phyloP scores from a whole-genome alignment of 2,113 vertebrate genomes.

The Istiophorus platypterus region DNA sequence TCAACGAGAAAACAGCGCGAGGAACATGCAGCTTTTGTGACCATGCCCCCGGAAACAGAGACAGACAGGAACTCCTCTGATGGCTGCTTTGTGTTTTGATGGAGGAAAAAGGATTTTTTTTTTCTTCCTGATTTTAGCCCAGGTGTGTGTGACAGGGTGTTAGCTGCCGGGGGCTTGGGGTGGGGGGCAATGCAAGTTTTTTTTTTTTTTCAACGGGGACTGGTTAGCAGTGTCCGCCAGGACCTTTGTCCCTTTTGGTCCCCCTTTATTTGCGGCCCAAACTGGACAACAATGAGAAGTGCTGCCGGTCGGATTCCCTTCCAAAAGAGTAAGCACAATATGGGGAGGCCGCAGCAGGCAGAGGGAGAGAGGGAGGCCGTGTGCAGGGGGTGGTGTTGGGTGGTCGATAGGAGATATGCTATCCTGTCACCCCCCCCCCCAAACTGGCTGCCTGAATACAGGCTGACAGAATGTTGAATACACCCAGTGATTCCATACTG shows the following conservation, averaged over 20 bases:
- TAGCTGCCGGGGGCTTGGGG: constrained; percentile 1
- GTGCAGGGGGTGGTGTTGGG: constrained; percentile 47
- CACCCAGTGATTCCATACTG: not conserved
- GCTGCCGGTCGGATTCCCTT: constrained; percentile 83
- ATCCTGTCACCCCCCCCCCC: not conserved
- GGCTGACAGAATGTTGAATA: not conserved
- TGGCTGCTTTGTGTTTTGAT: not conserved
- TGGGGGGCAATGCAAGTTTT: constrained; percentile 65
- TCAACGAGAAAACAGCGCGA: not conserved
- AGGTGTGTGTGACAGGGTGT: constrained; percentile 59
- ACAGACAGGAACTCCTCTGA: not conserved
- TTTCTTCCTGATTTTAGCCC: constrained; percentile 67
- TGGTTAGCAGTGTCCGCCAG: constrained; percentile 46
- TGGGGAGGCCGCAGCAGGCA: constrained; percentile 57
- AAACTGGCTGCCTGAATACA: constrained; percentile 5
- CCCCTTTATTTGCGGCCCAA: constrained; percentile 70
- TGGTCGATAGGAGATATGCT: constrained; percentile 41
- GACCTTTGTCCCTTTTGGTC: constrained; percentile 72
- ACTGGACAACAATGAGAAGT: constrained; percentile 82
- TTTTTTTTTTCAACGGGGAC: constrained; percentile 53
- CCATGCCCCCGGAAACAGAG: constrained; percentile 13
- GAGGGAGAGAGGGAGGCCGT: constrained; percentile 72
- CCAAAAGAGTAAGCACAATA: constrained; percentile 81
- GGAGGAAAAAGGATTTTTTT: constrained; percentile 54
- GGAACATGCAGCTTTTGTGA: not conserved